Evolutionary conservation across 2,113 vertebrate genomes (phyloP).

Genomic region (western clawed frog (Xenopus tropicalis)): DNA sequence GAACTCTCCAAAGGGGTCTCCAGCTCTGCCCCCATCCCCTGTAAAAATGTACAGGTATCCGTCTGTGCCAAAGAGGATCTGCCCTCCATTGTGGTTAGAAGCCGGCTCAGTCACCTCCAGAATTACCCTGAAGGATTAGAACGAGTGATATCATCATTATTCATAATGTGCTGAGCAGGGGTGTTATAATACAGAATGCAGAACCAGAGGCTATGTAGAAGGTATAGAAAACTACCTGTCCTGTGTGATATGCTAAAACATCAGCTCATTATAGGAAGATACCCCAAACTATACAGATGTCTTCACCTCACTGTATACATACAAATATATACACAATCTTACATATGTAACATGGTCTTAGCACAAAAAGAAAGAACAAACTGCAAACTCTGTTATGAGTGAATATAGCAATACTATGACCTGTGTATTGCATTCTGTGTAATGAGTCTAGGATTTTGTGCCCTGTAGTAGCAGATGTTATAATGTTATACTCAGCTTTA

Average conservation of each 20-base stretch:
- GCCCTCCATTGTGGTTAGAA: slow-evolving; percentile 78
- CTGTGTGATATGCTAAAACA: no score
- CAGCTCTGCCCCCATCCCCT: slow-evolving; percentile 73
- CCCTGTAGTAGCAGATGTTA: neutral
- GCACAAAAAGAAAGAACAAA: no score
- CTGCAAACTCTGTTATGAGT: no score
- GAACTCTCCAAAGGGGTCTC: slow-evolving; percentile 77
- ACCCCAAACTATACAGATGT: no score
- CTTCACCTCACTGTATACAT: no score
- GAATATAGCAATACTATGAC: neutral
- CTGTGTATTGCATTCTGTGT: neutral
- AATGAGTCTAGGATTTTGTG: neutral
- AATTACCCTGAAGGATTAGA: slow-evolving; percentile 55
- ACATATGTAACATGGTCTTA: no score
- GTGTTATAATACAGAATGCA: neutral
- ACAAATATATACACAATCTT: no score
- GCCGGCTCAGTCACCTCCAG: slow-evolving; percentile 73
- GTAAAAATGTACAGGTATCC: slow-evolving; percentile 76
- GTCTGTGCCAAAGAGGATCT: slow-evolving; percentile 73
- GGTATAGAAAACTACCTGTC: no score
- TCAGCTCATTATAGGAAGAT: no score
- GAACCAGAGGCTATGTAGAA: no score
- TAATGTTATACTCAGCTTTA: slow-evolving; percentile 5
- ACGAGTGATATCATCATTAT: neutral
- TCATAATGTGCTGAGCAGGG: no score